phyloP scores from a whole-genome alignment of 2,888 invertebrate genomes.

The Lithosia quadra region DNA sequence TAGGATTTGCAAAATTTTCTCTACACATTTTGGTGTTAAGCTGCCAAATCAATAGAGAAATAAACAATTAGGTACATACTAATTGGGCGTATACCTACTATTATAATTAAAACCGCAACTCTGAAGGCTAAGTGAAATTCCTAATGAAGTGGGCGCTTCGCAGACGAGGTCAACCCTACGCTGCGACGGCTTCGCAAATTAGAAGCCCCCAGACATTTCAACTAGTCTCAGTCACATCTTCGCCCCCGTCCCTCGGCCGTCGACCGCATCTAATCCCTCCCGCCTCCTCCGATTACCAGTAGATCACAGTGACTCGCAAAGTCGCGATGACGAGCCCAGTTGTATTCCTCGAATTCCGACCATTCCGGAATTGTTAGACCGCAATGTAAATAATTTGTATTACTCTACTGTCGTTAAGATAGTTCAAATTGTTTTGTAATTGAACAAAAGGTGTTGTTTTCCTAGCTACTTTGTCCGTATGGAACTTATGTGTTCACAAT shows the following conservation, averaged over 20 bases:
- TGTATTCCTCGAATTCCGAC: constrained; percentile 72
- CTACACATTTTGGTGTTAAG: background rate
- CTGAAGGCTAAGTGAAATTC: constrained; percentile 56
- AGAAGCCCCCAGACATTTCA: constrained; percentile 75
- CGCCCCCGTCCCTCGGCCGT: constrained; percentile 42
- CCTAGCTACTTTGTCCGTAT: background rate
- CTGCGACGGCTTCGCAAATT: constrained; percentile 71
- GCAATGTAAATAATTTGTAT: constrained; percentile 72
- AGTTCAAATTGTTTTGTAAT: constrained; percentile 25
- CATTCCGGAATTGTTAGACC: constrained; percentile 64
- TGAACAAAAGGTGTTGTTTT: background rate
- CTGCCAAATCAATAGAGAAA: constrained; percentile 11
- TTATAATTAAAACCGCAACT: constrained; percentile 41
- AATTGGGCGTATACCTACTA: constrained; percentile 41
- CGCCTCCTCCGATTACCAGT: constrained; percentile 69
- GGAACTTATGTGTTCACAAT: no score
- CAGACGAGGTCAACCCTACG: constrained; percentile 70
- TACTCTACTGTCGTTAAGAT: constrained; percentile 39
- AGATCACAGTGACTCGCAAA: constrained; percentile 69
- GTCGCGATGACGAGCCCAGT: constrained; percentile 71
- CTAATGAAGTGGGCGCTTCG: constrained; percentile 55
- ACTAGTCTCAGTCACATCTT: constrained; percentile 62
- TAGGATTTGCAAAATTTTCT: no score
- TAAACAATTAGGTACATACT: constrained; percentile 14
- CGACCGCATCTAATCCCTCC: constrained; percentile 50